These are phyloP conservation scores for Drosophila pandora DNA, from an alignment of 1,140 invertebrate species.

Conservation along the genomic window DNA sequence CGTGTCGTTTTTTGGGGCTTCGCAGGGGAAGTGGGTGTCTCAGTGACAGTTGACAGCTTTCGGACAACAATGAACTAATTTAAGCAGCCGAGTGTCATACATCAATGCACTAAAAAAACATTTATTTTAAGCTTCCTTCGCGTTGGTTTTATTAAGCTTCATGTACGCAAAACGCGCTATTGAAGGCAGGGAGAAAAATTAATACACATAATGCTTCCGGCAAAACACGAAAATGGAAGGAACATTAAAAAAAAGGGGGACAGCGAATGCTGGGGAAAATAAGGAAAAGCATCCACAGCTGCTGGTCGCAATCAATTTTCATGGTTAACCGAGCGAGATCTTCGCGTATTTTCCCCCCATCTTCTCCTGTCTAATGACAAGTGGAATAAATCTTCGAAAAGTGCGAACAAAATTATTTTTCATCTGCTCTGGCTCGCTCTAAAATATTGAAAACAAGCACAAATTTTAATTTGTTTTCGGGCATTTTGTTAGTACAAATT, in stretches of 20 bases:
- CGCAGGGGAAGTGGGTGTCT: neutral
- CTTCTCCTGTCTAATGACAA: constrained; percentile 58
- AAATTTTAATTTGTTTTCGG: constrained; percentile 59
- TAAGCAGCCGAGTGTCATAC: constrained; percentile 66
- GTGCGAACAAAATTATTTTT: constrained; percentile 49
- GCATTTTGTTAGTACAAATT: constrained; percentile 59
- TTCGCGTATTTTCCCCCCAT: neutral
- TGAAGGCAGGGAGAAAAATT: constrained; percentile 58
- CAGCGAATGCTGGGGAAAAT: constrained; percentile 9
- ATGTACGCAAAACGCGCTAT: constrained; percentile 66
- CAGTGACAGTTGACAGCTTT: constrained; percentile 74
- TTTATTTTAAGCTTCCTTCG: constrained; percentile 18
- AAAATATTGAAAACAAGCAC: constrained; percentile 68
- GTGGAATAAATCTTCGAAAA: constrained; percentile 67
- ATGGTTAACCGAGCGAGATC: constrained; percentile 70
- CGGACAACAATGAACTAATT: constrained; percentile 79
- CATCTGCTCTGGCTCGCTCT: neutral
- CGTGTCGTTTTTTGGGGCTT: neutral
- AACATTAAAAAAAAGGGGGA: constrained; percentile 19
- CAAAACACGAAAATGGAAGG: constrained; percentile 52
- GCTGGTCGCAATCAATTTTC: constrained; percentile 76
- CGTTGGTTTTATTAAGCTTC: constrained; percentile 58
- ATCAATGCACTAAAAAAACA: constrained; percentile 40
- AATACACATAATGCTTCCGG: constrained; percentile 74
- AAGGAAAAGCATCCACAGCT: constrained; percentile 51